Evolutionary conservation across 1,140 invertebrate genomes (phyloP).

Genomic region (Aphis gossypii): DNA sequence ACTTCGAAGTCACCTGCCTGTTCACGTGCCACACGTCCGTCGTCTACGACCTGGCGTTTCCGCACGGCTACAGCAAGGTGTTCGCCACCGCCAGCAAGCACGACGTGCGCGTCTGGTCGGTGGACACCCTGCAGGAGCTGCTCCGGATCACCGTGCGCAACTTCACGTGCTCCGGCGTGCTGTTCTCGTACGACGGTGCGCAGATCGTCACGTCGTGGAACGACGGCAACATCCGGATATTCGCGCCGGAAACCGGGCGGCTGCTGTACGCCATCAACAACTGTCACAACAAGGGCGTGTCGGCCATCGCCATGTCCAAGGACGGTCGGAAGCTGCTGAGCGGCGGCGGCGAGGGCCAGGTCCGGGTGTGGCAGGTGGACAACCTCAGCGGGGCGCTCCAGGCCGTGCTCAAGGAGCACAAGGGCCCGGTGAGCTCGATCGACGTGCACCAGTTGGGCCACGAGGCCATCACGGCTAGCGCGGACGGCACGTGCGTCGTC

Average conservation of each 20-base stretch:
- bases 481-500: slow-evolving; percentile 89
- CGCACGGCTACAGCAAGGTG: slow-evolving; percentile 79
- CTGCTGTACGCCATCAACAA: slow-evolving; percentile 82
- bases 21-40: slow-evolving; percentile 82
- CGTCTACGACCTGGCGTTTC: slow-evolving; percentile 85
- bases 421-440: slow-evolving; percentile 83
- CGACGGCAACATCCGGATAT: slow-evolving; percentile 85
- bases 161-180: slow-evolving; percentile 81
- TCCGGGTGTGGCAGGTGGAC: slow-evolving; percentile 77
- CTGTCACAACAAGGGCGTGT: slow-evolving; percentile 86
- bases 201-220: slow-evolving; percentile 75
- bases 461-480: slow-evolving; percentile 84
- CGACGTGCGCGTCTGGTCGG: slow-evolving; percentile 85
- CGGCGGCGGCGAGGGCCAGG: slow-evolving; percentile 87
- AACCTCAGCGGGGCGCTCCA: slow-evolving; percentile 71
- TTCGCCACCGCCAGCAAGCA: slow-evolving; percentile 86
- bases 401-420: slow-evolving; percentile 86
- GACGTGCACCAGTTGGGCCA: slow-evolving; percentile 77
- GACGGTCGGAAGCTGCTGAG: slow-evolving; percentile 78
- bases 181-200: slow-evolving; percentile 80
- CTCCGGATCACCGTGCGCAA: slow-evolving; percentile 84
- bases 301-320: slow-evolving; percentile 77
- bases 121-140: slow-evolving; percentile 77
- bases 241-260: slow-evolving; percentile 81
- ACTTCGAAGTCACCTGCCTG: slow-evolving; percentile 74